These are phyloP conservation scores for Tricholauxania praeusta DNA, from an alignment of 2,888 invertebrate genomes.

Conservation along the genomic window DNA sequence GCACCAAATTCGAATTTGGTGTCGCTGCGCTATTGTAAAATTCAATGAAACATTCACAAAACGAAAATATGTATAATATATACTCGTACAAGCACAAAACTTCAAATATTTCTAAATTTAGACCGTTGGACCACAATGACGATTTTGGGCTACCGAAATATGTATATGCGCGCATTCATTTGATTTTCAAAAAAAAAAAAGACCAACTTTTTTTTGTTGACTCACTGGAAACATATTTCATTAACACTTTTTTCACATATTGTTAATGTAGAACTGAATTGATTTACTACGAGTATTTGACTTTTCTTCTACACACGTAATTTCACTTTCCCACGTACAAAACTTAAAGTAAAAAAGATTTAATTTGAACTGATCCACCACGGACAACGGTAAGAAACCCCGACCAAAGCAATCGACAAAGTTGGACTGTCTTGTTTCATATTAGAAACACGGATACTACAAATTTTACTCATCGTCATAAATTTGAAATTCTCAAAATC, in stretches of 20 bases:
- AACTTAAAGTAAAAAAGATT: background rate
- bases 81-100: background rate
- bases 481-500: conserved; percentile 32
- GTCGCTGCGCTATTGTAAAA: conserved; percentile 1
- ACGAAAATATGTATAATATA: too few relatives aligned
- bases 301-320: conserved; percentile 9
- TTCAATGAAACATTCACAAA: conserved; percentile 1
- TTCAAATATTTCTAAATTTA: conserved; percentile 33
- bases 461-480: conserved; percentile 30
- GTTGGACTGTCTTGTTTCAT: conserved; percentile 56
- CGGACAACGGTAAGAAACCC: conserved; percentile 62
- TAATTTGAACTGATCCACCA: conserved; percentile 33
- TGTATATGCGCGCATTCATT: background rate
- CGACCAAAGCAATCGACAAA: conserved; percentile 64
- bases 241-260: conserved; percentile 12
- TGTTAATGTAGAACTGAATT: conserved; percentile 17
- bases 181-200: conserved; percentile 12
- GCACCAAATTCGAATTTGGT: background rate
- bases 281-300: conserved; percentile 22
- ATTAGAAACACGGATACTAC: background rate
- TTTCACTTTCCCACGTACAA: conserved; percentile 22
- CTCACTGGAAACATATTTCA: conserved; percentile 11
- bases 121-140: conserved; percentile 10
- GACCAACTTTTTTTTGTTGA: conserved; percentile 7
- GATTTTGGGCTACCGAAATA: too few relatives aligned